Base-by-base conservation (phyloP, 1,140 invertebrate species). In the Nephotettix cincticeps region DNA sequence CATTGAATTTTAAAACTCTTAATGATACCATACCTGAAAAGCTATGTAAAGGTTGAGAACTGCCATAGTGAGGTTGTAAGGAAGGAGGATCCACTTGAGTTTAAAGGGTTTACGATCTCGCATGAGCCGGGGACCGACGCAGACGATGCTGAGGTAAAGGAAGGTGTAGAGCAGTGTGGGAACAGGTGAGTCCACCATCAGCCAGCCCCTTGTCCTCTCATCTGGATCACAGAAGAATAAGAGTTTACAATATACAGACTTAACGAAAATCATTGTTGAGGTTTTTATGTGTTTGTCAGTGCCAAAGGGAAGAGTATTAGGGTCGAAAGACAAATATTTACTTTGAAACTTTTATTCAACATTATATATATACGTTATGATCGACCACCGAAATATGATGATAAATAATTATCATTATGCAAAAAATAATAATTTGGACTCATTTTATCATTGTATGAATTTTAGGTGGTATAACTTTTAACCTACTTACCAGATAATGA, bases 1-100 rank as follows among this genome's bases (percentile, higher is more conserved):
- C n/a, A n/a, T n/a, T n/a, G n/a, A n/a, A n/a, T n/a, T n/a, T n/a
- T n/a, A n/a, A n/a, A n/a, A n/a, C n/a, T n/a, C n/a, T n/a, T n/a
- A n/a, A n/a, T n/a, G n/a, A n/a, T n/a, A n/a, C n/a, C 32, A 14
- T 80, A 92, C 90, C 84, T 91, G 86, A 69, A 89, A 80, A 61
- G 89, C 92, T 78, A 97, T 97, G 79, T 96, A 95, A 2, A 89
- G 86, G 81, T 97, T 97, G 19, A 97, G 85, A 27, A 84, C 80
- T 47, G 93, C 91, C 89, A 97, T 93, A 1, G 86, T 82, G 72
- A 96, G 81, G 80, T 97, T 98, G 80, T 98, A 97, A 1, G 90
- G 86, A 69, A 97, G 87, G 64, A 98, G 82, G 1, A 91, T 79
- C 84, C 87, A 89, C 47, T 89, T 91, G 30, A 97, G 81, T 75